Evolutionary conservation across 2,113 vertebrate species (phyloP).

Genomic region (Eudyptes chrysolophus): DNA sequence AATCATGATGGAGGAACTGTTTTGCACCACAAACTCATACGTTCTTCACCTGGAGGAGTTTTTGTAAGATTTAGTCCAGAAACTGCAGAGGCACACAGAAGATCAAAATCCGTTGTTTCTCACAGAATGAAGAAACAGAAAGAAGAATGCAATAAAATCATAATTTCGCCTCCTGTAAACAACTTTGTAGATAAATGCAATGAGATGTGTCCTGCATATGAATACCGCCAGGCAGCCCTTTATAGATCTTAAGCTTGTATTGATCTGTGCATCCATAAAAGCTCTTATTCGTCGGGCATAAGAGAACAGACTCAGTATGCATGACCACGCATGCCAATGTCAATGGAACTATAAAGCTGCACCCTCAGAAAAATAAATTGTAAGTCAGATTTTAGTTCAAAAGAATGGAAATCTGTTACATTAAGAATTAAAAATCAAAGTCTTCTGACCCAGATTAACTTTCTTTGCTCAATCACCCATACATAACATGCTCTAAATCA

Average conservation of each 20-base stretch:
- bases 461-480: slow-evolving; percentile 51
- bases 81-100: not conserved
- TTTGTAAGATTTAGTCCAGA: not conserved
- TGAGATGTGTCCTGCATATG: not conserved
- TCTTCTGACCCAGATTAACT: slow-evolving; percentile 46
- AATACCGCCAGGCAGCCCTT: not conserved
- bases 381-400: slow-evolving; percentile 59
- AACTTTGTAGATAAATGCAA: slow-evolving; percentile 36
- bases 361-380: slow-evolving; percentile 57
- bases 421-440: slow-evolving; percentile 72
- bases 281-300: slow-evolving; percentile 25
- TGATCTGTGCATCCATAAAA: slow-evolving; percentile 63
- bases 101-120: not conserved
- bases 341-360: slow-evolving; percentile 51
- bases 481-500: slow-evolving; percentile 52
- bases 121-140: not conserved
- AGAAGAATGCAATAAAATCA: not conserved
- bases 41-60: not conserved
- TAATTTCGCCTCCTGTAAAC: slow-evolving; percentile 23
- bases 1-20: not conserved
- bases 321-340: slow-evolving; percentile 48
- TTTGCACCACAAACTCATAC: not conserved
- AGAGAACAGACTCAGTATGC: slow-evolving; percentile 35
- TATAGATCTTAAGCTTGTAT: slow-evolving; percentile 56
- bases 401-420: slow-evolving; percentile 57